These are phyloP conservation scores for Neomonachus schauinslandi DNA, from an alignment of 2,113 vertebrate species.

Conservation along the genomic window DNA sequence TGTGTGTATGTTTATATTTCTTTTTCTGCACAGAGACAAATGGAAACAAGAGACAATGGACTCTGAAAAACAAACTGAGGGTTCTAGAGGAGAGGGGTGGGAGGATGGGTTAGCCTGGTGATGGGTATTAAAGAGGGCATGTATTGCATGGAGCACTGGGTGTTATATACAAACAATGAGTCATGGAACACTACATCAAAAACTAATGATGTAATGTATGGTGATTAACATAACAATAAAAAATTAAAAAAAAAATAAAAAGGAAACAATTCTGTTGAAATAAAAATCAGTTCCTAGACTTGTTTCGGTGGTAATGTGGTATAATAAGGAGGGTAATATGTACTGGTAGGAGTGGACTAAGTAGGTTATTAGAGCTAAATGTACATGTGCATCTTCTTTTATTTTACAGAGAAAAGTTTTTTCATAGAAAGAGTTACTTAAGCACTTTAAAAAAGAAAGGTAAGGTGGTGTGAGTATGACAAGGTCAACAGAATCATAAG, in stretches of 20 bases:
- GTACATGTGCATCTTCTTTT: accelerated
- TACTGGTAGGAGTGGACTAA: not conserved
- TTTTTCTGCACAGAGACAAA: not conserved
- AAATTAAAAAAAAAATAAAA: too few species aligned
- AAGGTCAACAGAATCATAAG: not conserved
- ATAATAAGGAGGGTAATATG: not conserved
- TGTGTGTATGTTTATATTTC: not conserved
- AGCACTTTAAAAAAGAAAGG: not conserved
- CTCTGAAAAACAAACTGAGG: too few species aligned
- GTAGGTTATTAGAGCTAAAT: not conserved
- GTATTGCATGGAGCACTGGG: too few species aligned
- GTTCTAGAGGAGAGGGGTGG: too few species aligned
- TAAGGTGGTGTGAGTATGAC: not conserved
- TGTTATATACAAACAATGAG: too few species aligned
- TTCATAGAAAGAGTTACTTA: not conserved
- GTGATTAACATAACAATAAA: too few species aligned
- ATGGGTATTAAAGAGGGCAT: too few species aligned
- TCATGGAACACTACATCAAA: too few species aligned
- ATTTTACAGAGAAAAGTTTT: not conserved
- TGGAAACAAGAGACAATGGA: not conserved
- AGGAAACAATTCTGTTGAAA: not conserved
- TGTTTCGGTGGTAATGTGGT: not conserved
- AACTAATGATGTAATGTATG: too few species aligned
- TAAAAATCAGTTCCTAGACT: not conserved
- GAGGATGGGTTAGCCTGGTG: too few species aligned